phyloP scores from a whole-genome alignment of 2,797 vertebrate genomes.

The Carduelis carduelis region DNA sequence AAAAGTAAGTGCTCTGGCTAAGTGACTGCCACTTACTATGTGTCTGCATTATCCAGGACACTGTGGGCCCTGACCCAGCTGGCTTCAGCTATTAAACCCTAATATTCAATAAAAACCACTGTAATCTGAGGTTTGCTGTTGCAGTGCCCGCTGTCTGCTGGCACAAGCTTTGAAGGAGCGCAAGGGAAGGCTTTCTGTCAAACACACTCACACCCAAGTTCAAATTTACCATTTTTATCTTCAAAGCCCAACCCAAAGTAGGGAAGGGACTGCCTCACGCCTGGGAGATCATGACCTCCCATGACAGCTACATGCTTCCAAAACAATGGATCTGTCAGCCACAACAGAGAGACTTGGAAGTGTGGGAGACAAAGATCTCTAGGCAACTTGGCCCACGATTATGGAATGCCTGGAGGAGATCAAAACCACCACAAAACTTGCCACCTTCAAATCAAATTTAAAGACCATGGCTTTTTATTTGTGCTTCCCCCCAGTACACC shows the following conservation, averaged over 20 bases:
- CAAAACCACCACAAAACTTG: conserved; percentile 65
- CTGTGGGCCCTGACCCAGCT: neutral
- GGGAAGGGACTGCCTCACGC: conserved; percentile 52
- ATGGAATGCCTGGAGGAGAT: conserved; percentile 68
- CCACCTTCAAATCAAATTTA: conserved; percentile 66
- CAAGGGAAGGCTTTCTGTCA: neutral
- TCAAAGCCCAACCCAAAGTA: conserved; percentile 62
- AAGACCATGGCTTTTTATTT: conserved; percentile 63
- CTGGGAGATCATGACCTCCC: conserved; percentile 68
- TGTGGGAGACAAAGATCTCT: conserved; percentile 68
- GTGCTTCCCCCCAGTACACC: conserved; percentile 40
- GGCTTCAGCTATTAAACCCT: neutral
- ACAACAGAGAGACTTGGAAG: conserved; percentile 66
- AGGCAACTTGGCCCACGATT: conserved; percentile 70
- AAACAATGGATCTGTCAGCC: conserved; percentile 67
- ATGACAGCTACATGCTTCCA: conserved; percentile 69
- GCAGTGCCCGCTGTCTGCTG: neutral
- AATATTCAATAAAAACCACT: neutral
- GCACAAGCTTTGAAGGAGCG: neutral
- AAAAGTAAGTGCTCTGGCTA: neutral
- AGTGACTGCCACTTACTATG: neutral
- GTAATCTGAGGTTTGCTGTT: neutral
- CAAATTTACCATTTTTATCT: conserved; percentile 68
- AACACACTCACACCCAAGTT: neutral
- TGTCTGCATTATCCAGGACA: neutral